Percentiles rank a stretch among this genome's conserved stretches.
These are phyloP conservation scores for Hesperophylax magnus DNA, from an alignment of 1,140 invertebrate genomes.

Conservation along the genomic window DNA sequence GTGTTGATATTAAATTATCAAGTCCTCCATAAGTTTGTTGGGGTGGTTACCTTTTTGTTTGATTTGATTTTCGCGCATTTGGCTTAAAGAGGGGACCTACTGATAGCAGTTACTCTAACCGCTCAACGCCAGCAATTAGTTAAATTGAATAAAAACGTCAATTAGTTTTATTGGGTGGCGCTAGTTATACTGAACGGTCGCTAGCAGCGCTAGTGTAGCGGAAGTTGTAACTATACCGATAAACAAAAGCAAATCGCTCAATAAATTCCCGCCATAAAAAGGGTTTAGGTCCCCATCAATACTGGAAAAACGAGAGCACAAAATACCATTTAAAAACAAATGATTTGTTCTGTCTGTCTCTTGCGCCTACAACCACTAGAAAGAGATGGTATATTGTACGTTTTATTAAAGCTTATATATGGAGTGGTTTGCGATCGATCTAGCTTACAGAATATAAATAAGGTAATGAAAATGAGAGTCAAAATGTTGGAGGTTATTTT, in stretches of 20 bases:
- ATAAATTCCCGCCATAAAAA: conserved; percentile 51
- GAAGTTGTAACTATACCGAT: conserved; percentile 50
- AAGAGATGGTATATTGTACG: background rate
- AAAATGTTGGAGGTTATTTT: background rate
- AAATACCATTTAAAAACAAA: background rate
- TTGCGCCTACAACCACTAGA: background rate
- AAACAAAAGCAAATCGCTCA: conserved; percentile 51
- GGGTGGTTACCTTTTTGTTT: background rate
- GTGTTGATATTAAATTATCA: background rate
- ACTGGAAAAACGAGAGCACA: conserved; percentile 23
- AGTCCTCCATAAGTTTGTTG: background rate
- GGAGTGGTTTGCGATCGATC: background rate
- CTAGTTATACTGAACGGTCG: conserved; percentile 9
- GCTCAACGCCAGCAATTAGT: conserved; percentile 13
- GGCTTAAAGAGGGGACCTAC: background rate
- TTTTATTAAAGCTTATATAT: background rate
- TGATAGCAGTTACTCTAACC: conserved; percentile 1
- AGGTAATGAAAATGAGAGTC: background rate
- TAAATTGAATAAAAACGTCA: conserved; percentile 37
- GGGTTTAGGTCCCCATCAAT: conserved; percentile 21
- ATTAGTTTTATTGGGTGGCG: conserved; percentile 32
- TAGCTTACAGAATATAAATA: background rate
- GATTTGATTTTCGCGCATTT: background rate
- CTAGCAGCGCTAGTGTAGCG: conserved; percentile 14
- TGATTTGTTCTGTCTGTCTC: background rate